Base-by-base conservation (phyloP, 2,113 vertebrate species). In the Romanogobio albipinnatus region DNA sequence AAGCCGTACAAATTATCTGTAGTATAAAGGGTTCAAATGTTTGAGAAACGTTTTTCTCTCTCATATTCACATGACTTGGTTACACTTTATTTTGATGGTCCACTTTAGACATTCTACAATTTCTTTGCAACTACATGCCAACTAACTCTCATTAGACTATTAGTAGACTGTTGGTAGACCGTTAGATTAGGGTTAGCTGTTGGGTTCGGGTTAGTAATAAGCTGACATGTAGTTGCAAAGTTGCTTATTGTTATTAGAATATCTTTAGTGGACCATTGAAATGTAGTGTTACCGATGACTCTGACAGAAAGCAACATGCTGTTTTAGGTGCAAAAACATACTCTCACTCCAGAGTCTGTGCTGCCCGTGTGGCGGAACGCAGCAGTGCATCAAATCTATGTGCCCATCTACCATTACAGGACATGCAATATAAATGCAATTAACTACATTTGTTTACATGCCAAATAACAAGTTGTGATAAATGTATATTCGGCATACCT, bases 381-480 rank as follows among this genome's bases (percentile, higher is more conserved):
- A 58, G 88, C 90, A 88, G 86, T 83, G 84, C 91, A 90, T 79
- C 92, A 94, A 94, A 94, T 94, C 94, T 94, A 93, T 94, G 92
- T 85, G 81, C 76, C 82, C 89, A 85, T 88, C 14, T 86, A 26
- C 89, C 64, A 86, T 91, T 87, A 36, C 26, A 75, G 79, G 43
- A 88, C 89, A 89, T 89, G 85, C 58, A 70, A 73, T 91, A 74
- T 84, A 88, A 86, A 90, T 73, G 59, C 56, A 75, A 61, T 76
- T 84, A 71, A 86, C 88, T 90, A 87, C 82, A 81, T 90, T n/a
- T 88, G 87, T 86, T 89, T 91, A 89, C 89, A 91, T 88, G 29
- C 6, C 56, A 86, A 87, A 29, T 58, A 84, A 88, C 86, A 62
- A 58, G 58, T 91, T 88, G 87, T 90, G 85, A 85, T 33, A 47